These are phyloP conservation scores for Cryptoblepharus egeriae DNA, from an alignment of 2,797 vertebrate species.

Conservation along the genomic window DNA sequence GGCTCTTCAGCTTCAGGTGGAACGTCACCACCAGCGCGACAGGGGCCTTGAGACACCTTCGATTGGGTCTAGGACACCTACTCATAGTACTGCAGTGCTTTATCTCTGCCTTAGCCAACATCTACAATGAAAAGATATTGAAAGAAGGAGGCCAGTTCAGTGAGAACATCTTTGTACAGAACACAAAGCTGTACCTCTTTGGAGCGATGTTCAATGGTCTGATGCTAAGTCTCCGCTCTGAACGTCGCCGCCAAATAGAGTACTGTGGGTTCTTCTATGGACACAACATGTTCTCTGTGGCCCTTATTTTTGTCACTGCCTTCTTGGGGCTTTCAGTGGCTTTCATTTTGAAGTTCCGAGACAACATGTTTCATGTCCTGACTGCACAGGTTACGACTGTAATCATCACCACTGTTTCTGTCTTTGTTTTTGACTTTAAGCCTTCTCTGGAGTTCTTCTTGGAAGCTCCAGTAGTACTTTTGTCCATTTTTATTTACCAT, in stretches of 20 bases:
- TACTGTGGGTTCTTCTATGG: conserved; percentile 94
- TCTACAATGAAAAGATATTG: conserved; percentile 98
- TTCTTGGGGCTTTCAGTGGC: conserved; percentile 92
- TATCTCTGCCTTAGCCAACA: conserved; percentile 94
- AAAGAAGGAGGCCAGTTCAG: conserved; percentile 90
- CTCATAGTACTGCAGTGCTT: conserved; percentile 94
- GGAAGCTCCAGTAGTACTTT: conserved; percentile 91
- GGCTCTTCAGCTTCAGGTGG: conserved; percentile 81
- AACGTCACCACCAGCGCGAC: conserved; percentile 72
- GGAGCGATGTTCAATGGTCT: conserved; percentile 92
- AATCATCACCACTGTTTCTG: conserved; percentile 88
- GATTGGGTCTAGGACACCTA: conserved; percentile 88
- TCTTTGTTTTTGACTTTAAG: conserved; percentile 91
- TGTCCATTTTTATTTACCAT: conserved; percentile 96
- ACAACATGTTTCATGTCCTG: conserved; percentile 99
- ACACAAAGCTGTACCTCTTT: conserved; percentile 93
- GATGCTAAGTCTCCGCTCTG: conserved; percentile 81
- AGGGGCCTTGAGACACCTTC: conserved; percentile 77
- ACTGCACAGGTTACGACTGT: conserved; percentile 95
- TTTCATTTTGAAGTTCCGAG: conserved; percentile 97
- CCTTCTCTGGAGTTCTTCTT: conserved; percentile 94
- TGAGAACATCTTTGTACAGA: conserved; percentile 96
- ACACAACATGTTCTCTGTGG: conserved; percentile 90
- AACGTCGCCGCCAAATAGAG: conserved; percentile 82
- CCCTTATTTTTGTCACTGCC: conserved; percentile 91